phyloP scores from a whole-genome alignment of 2,888 invertebrate genomes.

The Drosophila seclusa region DNA sequence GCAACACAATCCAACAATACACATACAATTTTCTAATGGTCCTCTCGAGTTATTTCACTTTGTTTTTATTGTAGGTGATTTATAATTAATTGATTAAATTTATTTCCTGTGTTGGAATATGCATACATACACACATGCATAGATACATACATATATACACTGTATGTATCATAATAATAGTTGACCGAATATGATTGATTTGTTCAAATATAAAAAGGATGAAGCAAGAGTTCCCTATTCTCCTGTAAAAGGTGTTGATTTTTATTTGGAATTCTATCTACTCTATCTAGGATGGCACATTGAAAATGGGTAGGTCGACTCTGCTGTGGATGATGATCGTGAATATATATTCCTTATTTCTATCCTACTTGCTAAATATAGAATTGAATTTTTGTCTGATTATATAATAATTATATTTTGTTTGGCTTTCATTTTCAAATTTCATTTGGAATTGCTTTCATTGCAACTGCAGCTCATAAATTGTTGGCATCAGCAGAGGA shows the following conservation, averaged over 20 bases:
- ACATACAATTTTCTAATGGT: neutral
- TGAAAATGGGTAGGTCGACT: neutral
- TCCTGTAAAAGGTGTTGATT: too few species aligned
- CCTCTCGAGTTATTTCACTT: neutral
- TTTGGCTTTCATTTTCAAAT: neutral
- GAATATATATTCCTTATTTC: neutral
- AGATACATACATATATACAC: neutral
- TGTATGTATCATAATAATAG: neutral
- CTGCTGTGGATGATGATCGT: neutral
- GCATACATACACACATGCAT: neutral
- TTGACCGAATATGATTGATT: neutral
- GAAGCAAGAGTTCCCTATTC: neutral
- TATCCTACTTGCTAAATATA: neutral
- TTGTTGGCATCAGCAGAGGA: slow-evolving; percentile 11
- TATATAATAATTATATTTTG: neutral
- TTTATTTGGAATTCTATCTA: neutral
- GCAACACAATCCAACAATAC: neutral
- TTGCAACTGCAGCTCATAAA: slow-evolving; percentile 33
- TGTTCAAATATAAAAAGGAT: neutral
- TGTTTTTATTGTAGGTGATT: neutral
- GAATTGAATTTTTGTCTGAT: neutral
- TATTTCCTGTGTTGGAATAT: neutral
- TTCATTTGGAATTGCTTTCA: slow-evolving; percentile 6
- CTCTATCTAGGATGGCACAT: neutral
- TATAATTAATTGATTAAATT: neutral